phyloP scores from a whole-genome alignment of 2,113 vertebrate species.

The Acrocephalus arundinaceus region DNA sequence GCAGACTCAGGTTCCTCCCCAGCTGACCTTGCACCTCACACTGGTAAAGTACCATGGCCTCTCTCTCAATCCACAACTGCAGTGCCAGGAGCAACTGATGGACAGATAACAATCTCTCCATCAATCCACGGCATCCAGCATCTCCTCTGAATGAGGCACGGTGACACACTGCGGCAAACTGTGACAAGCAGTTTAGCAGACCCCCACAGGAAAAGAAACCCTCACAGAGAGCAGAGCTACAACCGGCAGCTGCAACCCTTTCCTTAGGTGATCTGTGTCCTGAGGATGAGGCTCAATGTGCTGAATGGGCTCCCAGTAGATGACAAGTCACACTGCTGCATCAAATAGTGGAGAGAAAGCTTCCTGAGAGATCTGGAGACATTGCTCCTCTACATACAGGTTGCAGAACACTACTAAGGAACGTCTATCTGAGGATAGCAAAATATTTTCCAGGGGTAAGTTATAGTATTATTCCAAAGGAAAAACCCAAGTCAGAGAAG shows the following conservation, averaged over 20 bases:
- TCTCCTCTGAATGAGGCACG: neutral
- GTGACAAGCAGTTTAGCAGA: rapidly evolving
- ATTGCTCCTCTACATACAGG: neutral
- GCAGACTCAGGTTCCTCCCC: neutral
- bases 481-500: neutral
- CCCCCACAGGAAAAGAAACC: neutral
- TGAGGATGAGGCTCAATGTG: rapidly evolving
- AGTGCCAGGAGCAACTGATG: neutral
- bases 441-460: neutral
- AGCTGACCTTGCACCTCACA: neutral
- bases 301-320: neutral
- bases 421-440: neutral
- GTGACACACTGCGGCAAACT: neutral
- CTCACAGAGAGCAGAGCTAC: neutral
- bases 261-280: neutral
- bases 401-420: neutral
- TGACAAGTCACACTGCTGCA: neutral
- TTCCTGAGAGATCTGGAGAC: neutral
- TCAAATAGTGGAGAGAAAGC: neutral
- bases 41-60: neutral
- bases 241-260: neutral
- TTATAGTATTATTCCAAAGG: neutral
- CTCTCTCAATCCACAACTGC: neutral
- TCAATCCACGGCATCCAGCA: neutral
- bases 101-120: neutral